Percentiles rank a stretch among this genome's conserved stretches.
Conservation (phyloP, 2,888 invertebrate genomes). For the Lepas anatifera region DNA sequence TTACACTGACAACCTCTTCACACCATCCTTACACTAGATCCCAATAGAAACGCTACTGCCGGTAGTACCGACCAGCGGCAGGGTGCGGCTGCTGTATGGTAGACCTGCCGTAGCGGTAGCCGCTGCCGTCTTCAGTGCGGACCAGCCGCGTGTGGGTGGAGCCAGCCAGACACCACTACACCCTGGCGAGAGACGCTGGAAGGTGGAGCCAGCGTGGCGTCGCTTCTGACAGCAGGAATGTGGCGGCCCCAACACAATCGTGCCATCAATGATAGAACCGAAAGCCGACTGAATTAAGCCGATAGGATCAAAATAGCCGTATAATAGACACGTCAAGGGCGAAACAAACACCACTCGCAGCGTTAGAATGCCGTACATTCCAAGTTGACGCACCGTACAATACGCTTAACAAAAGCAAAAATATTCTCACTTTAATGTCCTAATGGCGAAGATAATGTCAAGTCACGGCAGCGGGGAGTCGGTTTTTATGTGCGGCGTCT, state of each 20-base stretch:
- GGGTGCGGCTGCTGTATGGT: too few relatives aligned
- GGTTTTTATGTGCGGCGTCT: neutral
- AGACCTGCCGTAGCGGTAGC: too few relatives aligned
- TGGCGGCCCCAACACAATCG: neutral
- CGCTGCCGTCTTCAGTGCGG: too few relatives aligned
- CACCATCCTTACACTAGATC: too few relatives aligned
- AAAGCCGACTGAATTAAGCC: constrained; percentile 10
- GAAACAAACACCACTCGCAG: constrained; percentile 3
- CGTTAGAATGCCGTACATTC: constrained; percentile 10
- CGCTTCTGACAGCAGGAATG: neutral
- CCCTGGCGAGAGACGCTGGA: too few relatives aligned
- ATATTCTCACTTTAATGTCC: constrained; percentile 12
- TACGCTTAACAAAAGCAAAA: constrained; percentile 3
- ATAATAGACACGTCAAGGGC: constrained; percentile 12
- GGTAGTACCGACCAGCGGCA: too few relatives aligned
- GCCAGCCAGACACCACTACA: too few relatives aligned
- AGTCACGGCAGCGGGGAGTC: constrained; percentile 4
- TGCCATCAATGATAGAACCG: neutral
- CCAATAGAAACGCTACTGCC: too few relatives aligned
- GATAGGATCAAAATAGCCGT: constrained; percentile 10
- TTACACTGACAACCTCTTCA: too few relatives aligned
- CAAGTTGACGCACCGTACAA: neutral
- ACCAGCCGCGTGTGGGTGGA: too few relatives aligned
- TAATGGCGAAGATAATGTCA: constrained; percentile 10
- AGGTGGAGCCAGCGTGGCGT: neutral